These are phyloP conservation scores for Leptonema lineaticorne DNA, from an alignment of 1,140 invertebrate genomes.

Conservation along the genomic window DNA sequence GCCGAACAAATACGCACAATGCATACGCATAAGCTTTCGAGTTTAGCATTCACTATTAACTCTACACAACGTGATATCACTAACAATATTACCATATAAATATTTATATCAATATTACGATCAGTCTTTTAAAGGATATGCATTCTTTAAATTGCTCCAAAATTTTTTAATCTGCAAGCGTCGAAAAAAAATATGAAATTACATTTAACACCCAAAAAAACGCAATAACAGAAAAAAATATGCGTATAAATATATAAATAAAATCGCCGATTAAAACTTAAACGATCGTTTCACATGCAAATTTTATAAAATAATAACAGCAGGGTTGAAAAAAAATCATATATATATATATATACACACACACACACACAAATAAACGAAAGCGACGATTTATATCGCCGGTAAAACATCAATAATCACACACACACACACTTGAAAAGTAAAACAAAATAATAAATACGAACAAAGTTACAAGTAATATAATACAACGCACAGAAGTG, in stretches of 20 bases:
- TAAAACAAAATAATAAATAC: not conserved
- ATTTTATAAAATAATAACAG: no score
- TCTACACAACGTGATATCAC: not conserved
- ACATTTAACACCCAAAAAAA: no score
- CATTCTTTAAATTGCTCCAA: not conserved
- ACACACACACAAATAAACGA: not conserved
- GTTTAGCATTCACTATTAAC: not conserved
- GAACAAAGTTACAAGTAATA: not conserved
- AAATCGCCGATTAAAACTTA: no score
- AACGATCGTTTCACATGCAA: no score
- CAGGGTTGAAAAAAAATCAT: no score
- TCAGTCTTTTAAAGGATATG: conserved; percentile 9
- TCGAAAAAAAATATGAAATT: not conserved
- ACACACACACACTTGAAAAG: not conserved
- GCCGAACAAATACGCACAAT: not conserved
- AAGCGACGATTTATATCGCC: not conserved
- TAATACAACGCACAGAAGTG: not conserved
- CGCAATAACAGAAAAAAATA: no score
- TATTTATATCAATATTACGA: not conserved
- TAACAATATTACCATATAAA: not conserved
- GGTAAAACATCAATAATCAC: not conserved
- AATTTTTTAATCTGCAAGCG: conserved; percentile 6
- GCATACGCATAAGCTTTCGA: not conserved
- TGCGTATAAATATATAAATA: no score
- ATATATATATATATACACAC: no score